Base-by-base conservation (phyloP, 2,113 vertebrate genomes). In the Xiphias gladius region DNA sequence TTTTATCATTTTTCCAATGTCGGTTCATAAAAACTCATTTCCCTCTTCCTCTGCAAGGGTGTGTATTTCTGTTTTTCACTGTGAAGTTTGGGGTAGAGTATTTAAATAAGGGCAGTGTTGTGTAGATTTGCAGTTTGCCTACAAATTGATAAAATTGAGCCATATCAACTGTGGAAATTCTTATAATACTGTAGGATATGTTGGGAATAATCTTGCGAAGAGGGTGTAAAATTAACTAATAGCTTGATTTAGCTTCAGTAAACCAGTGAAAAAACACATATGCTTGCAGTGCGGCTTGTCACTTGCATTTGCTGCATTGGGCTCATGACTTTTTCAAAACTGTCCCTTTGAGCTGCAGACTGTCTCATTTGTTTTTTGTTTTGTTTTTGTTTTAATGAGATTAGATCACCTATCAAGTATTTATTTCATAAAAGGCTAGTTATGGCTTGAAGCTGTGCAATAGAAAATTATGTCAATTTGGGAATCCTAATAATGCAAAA, bases 1-100 rank as follows among this genome's bases (percentile, higher is more conserved):
- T 89, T 88, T 92, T 91, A 95, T 92, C 80, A 87, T 80, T 94
- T 95, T 93, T 93, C 88, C 93, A 91, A 93, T 94, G 78, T 84
- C 54, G 76, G 74, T 84, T 79, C 76, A 64, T 93, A 80, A 89
- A 86, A 90, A 81, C 77, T 88, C 81, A 88, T 91, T 93, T 94
- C 65, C 80, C 66, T 86, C 84, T 85, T 93, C 86, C 86, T 86
- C 72, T 82, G 73, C 66, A 62, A 73, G 68, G 75, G 73, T 77
- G 74, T 74, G 58, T 75, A 10, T 80, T 66, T 86, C 89, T 80
- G 73, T 61, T 70, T 64, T 10, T 66, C 43, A 6, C 35, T 72
- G 62, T 82, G 28, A 20, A 4, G 50, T 80, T 67, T 28, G 20
- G 24, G 6, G 58, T 7, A 14, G 28, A 24, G 50, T 74, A 39